Evolutionary conservation across 2,888 invertebrate species (phyloP).

Genomic region (Crossocerus cetratus): DNA sequence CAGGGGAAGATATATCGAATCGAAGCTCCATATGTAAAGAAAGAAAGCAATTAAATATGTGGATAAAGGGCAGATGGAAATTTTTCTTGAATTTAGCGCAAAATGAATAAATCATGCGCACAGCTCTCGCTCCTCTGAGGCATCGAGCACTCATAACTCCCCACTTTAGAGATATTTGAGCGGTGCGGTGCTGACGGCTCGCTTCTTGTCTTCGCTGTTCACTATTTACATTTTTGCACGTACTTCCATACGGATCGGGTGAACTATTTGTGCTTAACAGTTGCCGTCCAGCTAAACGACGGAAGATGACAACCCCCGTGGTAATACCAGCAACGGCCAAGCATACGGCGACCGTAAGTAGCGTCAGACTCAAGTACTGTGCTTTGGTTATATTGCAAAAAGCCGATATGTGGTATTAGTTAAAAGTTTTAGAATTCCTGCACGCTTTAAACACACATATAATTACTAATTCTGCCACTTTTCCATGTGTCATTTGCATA

Average conservation of each 20-base stretch:
- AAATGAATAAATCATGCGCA: slow-evolving; percentile 43
- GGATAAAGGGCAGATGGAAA: too few species aligned
- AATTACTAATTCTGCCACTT: background rate
- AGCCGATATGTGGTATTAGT: slow-evolving; percentile 33
- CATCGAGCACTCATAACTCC: background rate
- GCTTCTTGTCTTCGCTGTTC: background rate
- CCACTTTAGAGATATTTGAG: slow-evolving; percentile 39
- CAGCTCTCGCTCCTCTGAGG: slow-evolving; percentile 19
- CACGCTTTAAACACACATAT: slow-evolving; percentile 2
- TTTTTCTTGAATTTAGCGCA: background rate
- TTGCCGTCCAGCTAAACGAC: slow-evolving; percentile 31
- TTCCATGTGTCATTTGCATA: too few species aligned
- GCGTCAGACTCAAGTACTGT: slow-evolving; percentile 37
- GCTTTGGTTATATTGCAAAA: slow-evolving; percentile 38
- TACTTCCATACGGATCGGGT: slow-evolving; percentile 9
- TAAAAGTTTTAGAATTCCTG: slow-evolving; percentile 44
- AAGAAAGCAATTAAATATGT: too few species aligned
- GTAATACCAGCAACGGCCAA: slow-evolving; percentile 89
- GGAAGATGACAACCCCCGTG: slow-evolving; percentile 82
- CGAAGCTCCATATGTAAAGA: too few species aligned
- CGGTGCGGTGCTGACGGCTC: slow-evolving; percentile 27
- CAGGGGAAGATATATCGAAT: too few species aligned
- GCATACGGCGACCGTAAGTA: slow-evolving; percentile 91
- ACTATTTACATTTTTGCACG: slow-evolving; percentile 41
- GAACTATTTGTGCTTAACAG: slow-evolving; percentile 9